Evolutionary conservation across 37 sponge, comb jelly and placozoan species (phyloP), one percentile per base, ranked within the genome.

Genomic region (Mnemiopsis leidyi): DNA sequence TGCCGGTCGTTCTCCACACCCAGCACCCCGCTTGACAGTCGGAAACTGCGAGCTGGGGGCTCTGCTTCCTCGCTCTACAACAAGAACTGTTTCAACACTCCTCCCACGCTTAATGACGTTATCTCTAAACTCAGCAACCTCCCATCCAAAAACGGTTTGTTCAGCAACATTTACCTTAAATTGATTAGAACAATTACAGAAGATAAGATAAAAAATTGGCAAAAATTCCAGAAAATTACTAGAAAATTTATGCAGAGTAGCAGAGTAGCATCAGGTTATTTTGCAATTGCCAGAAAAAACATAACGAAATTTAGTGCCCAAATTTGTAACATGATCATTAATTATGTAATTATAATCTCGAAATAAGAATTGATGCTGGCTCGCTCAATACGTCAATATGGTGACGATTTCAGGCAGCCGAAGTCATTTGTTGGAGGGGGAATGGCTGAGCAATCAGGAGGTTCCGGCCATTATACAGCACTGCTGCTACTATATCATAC

Each of bases 401-500:
- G 5, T 48, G 13, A 48, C 13, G 13, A 48, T 48, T 48, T 13
- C 61, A 48, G 61, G 61, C 9, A 48, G 61, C 61, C 5, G 61
- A 5, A 48, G 13, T 18, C 13, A 5, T 48, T 13, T 48, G 61
- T 48, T 48, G 9, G 61, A 48, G 5, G 61, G 13, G 9, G 5
- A 5, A 13, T 5, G 13, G 61, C 13, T 48, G 73, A 28, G n/a
- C n/a, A 69, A 69, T 5, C 73, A 29, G 36, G 36, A 79, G 36
- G 36, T 79, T 5, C 82, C 82, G 3, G 34, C 3, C 1, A 35
- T 79, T 9, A 3, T 79, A 2, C 2, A 79, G 82, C 26, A 79
- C 82, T 79, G 82, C 82, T 79, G 82, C 82, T 7, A 79, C 9
- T 79, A 33, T 36, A 1, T 79, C 21, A 13, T 79, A 29, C 82